Evolutionary conservation across 2,888 invertebrate genomes (phyloP).

Genomic region (Epiblema foenella): DNA sequence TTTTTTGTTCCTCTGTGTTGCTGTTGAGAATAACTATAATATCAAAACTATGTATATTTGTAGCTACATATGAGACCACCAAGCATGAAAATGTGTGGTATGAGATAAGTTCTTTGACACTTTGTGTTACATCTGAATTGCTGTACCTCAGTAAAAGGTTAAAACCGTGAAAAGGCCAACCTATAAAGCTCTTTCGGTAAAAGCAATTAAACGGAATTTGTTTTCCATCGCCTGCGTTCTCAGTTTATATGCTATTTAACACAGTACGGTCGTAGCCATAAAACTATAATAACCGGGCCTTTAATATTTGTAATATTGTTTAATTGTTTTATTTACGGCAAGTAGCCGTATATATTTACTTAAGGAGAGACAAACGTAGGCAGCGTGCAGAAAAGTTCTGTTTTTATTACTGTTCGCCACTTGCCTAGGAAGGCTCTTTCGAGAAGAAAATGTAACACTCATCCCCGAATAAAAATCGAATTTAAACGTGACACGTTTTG

Average conservation of each 20-base stretch:
- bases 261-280: background rate
- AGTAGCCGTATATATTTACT: no score
- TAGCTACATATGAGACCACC: no score
- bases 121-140: background rate
- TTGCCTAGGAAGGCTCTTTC: background rate
- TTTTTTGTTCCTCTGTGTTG: no score
- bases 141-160: background rate
- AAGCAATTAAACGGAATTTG: background rate
- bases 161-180: background rate
- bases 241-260: background rate
- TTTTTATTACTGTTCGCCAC: background rate
- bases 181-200: background rate
- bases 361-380: no score
- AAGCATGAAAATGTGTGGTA: no score
- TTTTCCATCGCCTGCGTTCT: background rate
- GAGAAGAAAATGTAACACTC: background rate
- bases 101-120: no score
- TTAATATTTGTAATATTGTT: background rate
- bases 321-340: background rate
- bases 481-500: background rate
- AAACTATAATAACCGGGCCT: background rate
- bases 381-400: background rate
- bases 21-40: no score
- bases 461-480: background rate
- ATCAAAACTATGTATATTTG: no score